phyloP scores from a whole-genome alignment of 1,140 invertebrate genomes.

The Caligus rogercresseyi region DNA sequence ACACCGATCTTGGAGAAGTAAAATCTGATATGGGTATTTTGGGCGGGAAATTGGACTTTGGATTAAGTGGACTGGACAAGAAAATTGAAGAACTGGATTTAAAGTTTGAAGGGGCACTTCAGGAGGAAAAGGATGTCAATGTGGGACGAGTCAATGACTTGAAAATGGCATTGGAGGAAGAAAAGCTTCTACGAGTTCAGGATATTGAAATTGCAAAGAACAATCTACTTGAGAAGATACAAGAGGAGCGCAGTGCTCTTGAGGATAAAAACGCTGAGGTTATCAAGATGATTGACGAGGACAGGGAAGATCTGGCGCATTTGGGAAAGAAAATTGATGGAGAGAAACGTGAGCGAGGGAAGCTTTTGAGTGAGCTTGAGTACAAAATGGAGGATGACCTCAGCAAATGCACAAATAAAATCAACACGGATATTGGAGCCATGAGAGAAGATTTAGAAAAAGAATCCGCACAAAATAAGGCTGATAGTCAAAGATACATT shows the following conservation, averaged over 20 bases:
- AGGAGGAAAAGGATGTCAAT: neutral
- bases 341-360: constrained; percentile 9
- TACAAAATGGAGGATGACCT: constrained; percentile 3
- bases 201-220: constrained; percentile 9
- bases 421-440: neutral
- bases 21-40: neutral
- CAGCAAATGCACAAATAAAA: neutral
- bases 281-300: constrained; percentile 6
- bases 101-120: neutral
- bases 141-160: constrained; percentile 5
- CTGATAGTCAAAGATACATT: neutral
- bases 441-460: constrained; percentile 9
- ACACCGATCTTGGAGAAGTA: neutral
- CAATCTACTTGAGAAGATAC: constrained; percentile 6
- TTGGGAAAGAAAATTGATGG: neutral
- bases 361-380: neutral
- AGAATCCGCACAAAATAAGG: neutral
- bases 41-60: neutral
- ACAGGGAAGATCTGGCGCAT: constrained; percentile 2
- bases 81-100: neutral
- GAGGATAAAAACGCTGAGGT: neutral
- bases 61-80: neutral
- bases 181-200: constrained; percentile 11
- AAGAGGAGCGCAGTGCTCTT: neutral
- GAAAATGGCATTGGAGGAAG: constrained; percentile 14